Evolutionary conservation across 2,888 invertebrate species (phyloP).

Genomic region (Noctua pronuba): DNA sequence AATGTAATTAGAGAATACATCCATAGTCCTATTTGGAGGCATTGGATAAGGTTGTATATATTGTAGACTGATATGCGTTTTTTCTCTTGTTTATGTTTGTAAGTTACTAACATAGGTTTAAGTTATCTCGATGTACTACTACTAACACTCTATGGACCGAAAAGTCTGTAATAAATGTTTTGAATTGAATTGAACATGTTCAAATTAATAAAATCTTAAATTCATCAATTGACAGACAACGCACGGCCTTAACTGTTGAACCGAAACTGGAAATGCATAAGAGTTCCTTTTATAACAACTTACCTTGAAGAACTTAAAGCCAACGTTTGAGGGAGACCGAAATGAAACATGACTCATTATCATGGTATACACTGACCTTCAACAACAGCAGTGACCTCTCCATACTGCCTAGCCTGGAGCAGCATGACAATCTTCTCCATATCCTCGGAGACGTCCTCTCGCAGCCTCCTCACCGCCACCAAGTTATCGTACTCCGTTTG

Average conservation of each 20-base stretch:
- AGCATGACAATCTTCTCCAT: constrained; percentile 94
- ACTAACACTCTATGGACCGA: too few species aligned
- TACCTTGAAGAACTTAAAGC: not conserved
- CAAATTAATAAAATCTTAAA: not conserved
- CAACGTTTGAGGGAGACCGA: not conserved
- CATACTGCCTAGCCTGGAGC: constrained; percentile 91
- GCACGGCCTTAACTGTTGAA: not conserved
- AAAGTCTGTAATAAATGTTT: too few species aligned
- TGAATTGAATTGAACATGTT: too few species aligned
- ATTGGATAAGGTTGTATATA: too few species aligned
- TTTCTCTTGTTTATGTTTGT: too few species aligned
- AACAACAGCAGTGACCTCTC: constrained; percentile 62
- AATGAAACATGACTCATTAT: not conserved
- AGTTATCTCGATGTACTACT: too few species aligned
- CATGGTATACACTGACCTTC: constrained; percentile 68
- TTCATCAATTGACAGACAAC: not conserved
- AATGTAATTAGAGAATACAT: too few species aligned
- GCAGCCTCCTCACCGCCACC: constrained; percentile 93
- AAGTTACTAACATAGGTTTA: too few species aligned
- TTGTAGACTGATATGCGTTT: too few species aligned
- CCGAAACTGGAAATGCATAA: not conserved
- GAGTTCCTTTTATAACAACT: not conserved
- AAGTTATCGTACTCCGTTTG: constrained; percentile 95
- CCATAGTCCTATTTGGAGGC: too few species aligned
- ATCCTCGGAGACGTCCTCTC: constrained; percentile 94